A percentile compares a stretch with the other conserved stretches of the same genome.
Evolutionary conservation across 2,888 invertebrate genomes (phyloP).

Genomic region (Drosophila monieri): DNA sequence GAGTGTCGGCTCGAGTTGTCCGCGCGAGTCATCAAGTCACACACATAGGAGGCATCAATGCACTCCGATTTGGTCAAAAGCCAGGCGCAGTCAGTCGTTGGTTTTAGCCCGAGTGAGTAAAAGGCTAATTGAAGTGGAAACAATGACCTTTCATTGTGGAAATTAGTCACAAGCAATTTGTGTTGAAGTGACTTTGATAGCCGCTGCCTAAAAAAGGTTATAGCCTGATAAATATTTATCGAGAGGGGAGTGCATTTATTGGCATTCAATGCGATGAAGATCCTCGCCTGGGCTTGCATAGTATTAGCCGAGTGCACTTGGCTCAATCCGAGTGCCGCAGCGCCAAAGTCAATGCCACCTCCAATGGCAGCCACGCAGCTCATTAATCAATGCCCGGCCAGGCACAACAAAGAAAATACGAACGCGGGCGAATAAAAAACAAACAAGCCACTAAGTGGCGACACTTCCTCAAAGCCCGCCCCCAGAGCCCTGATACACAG

Average conservation of each 20-base stretch:
- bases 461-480: conserved; percentile 64
- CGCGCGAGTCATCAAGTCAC: conserved; percentile 39
- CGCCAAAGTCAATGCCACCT: conserved; percentile 59
- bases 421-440: conserved; percentile 30
- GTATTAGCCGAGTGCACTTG: conserved; percentile 32
- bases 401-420: conserved; percentile 52
- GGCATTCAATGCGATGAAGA: no score
- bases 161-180: conserved; percentile 72
- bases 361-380: conserved; percentile 49
- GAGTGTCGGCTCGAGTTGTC: conserved; percentile 43
- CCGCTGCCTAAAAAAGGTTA: conserved; percentile 58
- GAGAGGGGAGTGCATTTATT: conserved; percentile 4
- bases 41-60: conserved; percentile 22
- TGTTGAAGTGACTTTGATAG: conserved; percentile 49
- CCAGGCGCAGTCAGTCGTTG: conserved; percentile 12
- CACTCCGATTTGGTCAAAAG: conserved; percentile 63
- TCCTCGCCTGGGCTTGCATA: no score
- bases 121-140: conserved; percentile 76
- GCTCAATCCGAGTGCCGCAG: conserved; percentile 41
- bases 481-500: conserved; percentile 17
- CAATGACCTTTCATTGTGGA: conserved; percentile 76
- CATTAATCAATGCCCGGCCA: conserved; percentile 67
- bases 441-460: conserved; percentile 66
- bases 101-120: conserved; percentile 37
- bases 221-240: conserved; percentile 43